These are phyloP conservation scores for Poecilia latipinna DNA, from an alignment of 2,113 vertebrate genomes.

Conservation along the genomic window DNA sequence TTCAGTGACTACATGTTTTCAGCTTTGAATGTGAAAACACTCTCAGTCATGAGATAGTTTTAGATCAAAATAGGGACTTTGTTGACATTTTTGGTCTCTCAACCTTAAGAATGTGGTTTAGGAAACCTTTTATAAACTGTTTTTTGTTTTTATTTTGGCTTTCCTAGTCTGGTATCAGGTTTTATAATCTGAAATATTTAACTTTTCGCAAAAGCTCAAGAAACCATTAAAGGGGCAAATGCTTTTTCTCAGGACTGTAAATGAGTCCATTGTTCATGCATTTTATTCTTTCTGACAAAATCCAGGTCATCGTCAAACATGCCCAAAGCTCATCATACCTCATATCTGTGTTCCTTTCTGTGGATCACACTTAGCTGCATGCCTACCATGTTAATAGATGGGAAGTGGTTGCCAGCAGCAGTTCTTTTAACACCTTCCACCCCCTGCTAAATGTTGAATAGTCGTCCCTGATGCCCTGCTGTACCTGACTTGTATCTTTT, in stretches of 20 bases:
- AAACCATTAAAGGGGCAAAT: neutral
- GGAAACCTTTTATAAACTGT: neutral
- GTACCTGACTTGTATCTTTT: constrained; percentile 29
- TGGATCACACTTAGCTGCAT: constrained; percentile 35
- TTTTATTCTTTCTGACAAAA: constrained; percentile 22
- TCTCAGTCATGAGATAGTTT: neutral
- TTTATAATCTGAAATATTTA: neutral
- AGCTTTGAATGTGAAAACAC: neutral
- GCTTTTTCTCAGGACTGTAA: neutral
- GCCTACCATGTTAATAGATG: constrained; percentile 51
- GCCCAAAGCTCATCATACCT: constrained; percentile 51
- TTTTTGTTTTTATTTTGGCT: neutral
- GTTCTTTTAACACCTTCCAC: constrained; percentile 49
- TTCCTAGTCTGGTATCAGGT: neutral
- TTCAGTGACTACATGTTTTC: neutral
- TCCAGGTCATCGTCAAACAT: constrained; percentile 49
- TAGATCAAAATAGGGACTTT: neutral
- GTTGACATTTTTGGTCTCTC: too few species aligned
- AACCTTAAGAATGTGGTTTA: too few species aligned
- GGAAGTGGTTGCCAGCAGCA: constrained; percentile 51
- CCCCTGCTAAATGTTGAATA: constrained; percentile 27
- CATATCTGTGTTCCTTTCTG: constrained; percentile 42
- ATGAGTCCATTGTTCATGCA: neutral
- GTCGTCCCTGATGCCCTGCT: constrained; percentile 27
- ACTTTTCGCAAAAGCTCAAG: neutral